phyloP scores from a whole-genome alignment of 2,888 invertebrate genomes.

The Drosophila robusta region DNA sequence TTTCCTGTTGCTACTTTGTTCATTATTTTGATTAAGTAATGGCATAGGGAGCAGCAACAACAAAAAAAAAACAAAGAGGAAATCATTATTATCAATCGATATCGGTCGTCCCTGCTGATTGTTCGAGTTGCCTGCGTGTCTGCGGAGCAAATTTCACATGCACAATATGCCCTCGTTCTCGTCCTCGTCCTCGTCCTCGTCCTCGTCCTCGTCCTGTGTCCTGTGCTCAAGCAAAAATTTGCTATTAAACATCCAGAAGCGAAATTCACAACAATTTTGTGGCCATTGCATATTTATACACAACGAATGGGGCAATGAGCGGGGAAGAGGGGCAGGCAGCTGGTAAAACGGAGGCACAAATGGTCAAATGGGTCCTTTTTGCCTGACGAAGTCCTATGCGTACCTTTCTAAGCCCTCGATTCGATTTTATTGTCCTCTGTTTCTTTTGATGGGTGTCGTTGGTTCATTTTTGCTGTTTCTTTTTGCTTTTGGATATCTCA shows the following conservation, averaged over 20 bases:
- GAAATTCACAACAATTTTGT: slow-evolving; percentile 58
- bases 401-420: slow-evolving; percentile 37
- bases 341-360: neutral
- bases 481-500: slow-evolving; percentile 10
- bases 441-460: slow-evolving; percentile 3
- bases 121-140: slow-evolving; percentile 1
- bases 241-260: slow-evolving; percentile 19
- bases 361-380: slow-evolving; percentile 15
- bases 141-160: slow-evolving; percentile 29
- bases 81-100: slow-evolving; percentile 65
- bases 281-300: slow-evolving; percentile 59
- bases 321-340: neutral
- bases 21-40: slow-evolving; percentile 29
- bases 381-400: slow-evolving; percentile 17
- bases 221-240: slow-evolving; percentile 26
- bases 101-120: slow-evolving; percentile 50
- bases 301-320: neutral
- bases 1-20: neutral
- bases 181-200: neutral
- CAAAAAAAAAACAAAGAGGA: slow-evolving; percentile 5
- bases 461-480: neutral
- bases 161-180: slow-evolving; percentile 23
- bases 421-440: slow-evolving; percentile 43
- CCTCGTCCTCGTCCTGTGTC: neutral
- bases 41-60: neutral